Base-by-base conservation (phyloP, 1,140 invertebrate genomes). In the Metopolophium dirhodum region DNA sequence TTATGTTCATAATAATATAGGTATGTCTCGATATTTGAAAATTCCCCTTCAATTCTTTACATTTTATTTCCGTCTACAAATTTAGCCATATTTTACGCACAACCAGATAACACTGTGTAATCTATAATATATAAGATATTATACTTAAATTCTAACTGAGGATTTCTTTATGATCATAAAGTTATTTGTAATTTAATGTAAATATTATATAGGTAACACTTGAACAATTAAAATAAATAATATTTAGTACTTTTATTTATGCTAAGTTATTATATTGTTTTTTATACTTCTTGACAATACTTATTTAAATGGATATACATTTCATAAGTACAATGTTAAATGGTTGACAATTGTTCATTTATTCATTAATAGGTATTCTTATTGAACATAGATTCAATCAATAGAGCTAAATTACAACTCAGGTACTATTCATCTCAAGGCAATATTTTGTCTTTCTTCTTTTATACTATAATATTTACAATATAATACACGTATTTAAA, bases 361-460 rank as follows among this genome's bases (percentile, higher is more conserved):
- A n/a, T n/a, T n/a, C 45, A 87, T 87, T 47, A 87, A 49, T 87
- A 49, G 23, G 85, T 87, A 47, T 87, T 45, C 83, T 86, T 83
- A 85, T 41, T 85, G 22, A 85, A 85, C 83, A 45, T 30, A 11
- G 3, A 1, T 47, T 87, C 45, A n/a, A 87, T 87, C 85, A 87
- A 87, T 87, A 87, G 41, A 87, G 26, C 1, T 49, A 87, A 87
- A 47, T 87, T 49, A 87, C 30, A 87, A 68, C 0, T 77, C 45
- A 7, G 45, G 85, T 87, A 45, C 45, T 14, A 87, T 87, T 45
- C 85, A 87, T 87, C 14, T 49, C 85, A 49, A 49, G 45, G 30
- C 45, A 87, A n/a, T 87, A 18, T 85, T 85, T 82, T 82, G 61
- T 68, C 30, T 68, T 68, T 68, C 30, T n/a, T 68, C 30, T 68